These are phyloP conservation scores for Nysson spinosus DNA, from an alignment of 2,888 invertebrate genomes.

Conservation along the genomic window DNA sequence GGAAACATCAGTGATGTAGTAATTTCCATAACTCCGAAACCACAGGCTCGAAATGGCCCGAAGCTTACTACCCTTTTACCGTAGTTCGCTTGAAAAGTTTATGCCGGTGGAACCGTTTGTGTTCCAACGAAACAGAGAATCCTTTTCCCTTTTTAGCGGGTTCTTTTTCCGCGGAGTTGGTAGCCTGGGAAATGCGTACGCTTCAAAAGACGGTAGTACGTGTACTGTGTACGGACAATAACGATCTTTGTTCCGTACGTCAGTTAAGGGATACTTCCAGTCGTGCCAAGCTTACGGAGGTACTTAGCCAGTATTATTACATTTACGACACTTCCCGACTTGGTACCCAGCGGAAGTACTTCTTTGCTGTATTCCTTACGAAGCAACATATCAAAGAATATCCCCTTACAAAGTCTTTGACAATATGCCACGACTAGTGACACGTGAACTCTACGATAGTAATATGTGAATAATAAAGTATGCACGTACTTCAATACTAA, in stretches of 20 bases:
- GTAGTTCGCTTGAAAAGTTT: constrained; percentile 28
- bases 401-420: no score
- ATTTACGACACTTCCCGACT: no score
- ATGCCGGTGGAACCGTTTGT: constrained; percentile 9
- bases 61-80: constrained; percentile 15
- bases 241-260: constrained; percentile 8
- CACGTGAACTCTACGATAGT: no score
- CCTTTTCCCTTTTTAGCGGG: not conserved
- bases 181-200: not conserved
- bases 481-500: no score
- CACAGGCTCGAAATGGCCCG: constrained; percentile 11
- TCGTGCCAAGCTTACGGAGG: not conserved
- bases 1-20: constrained; percentile 12
- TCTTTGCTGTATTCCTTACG: no score
- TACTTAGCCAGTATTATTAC: no score
- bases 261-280: not conserved
- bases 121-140: constrained; percentile 4
- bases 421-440: no score
- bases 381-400: no score
- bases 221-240: constrained; percentile 1
- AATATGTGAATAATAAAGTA: no score
- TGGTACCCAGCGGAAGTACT: no score
- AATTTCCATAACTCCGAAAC: constrained; percentile 13
- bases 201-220: not conserved
- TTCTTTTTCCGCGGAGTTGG: not conserved